Conservation (phyloP, 2,888 invertebrate genomes). For the Notodonta ziczac region DNA sequence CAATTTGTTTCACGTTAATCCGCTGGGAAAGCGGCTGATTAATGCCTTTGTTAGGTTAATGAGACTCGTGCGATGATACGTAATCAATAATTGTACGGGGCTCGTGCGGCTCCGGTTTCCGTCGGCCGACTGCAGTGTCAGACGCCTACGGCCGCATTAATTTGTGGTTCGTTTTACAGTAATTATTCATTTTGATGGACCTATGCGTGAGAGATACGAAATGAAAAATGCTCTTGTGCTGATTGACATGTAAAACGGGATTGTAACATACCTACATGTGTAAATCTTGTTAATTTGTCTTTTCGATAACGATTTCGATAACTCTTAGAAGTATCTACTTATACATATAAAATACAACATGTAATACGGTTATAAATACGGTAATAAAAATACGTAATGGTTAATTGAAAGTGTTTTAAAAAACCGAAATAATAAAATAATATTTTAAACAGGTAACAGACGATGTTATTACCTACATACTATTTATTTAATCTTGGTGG, state of each 20-base stretch:
- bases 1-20: conserved; percentile 79
- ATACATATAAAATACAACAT: too few species aligned
- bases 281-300: neutral
- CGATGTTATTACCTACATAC: too few species aligned
- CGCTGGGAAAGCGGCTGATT: conserved; percentile 69
- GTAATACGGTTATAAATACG: too few species aligned
- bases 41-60: conserved; percentile 74
- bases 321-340: too few species aligned
- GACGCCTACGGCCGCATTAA: conserved; percentile 50
- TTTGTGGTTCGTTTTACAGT: conserved; percentile 37
- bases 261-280: neutral
- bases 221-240: neutral
- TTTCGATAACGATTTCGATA: too few species aligned
- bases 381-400: too few species aligned
- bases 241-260: neutral
- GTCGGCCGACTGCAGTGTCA: conserved; percentile 24
- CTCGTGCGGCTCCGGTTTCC: conserved; percentile 40
- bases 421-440: too few species aligned
- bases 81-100: conserved; percentile 62
- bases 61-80: conserved; percentile 66
- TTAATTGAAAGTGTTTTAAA: too few species aligned
- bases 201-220: neutral
- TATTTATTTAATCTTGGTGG: too few species aligned
- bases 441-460: too few species aligned
- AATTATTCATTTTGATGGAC: conserved; percentile 23